These are phyloP conservation scores for Drosophila ustulata DNA, from an alignment of 2,888 invertebrate genomes.

Conservation along the genomic window DNA sequence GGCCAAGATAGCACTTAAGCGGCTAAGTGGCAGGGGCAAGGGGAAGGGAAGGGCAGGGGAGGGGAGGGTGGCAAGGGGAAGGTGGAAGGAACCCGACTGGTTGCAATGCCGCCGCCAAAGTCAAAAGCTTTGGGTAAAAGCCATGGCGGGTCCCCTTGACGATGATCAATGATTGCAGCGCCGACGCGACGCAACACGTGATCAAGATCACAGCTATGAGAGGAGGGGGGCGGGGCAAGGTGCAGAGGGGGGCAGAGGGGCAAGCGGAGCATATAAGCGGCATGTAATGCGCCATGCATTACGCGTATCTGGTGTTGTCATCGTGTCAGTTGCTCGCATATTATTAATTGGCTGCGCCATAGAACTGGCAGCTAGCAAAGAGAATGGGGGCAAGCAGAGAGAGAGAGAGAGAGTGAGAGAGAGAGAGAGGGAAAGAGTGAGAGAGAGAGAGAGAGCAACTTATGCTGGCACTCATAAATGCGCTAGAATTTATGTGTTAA, in stretches of 20 bases:
- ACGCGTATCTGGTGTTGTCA: constrained; percentile 78
- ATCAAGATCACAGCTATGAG: constrained; percentile 53
- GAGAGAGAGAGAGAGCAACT: not conserved
- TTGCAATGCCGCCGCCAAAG: constrained; percentile 58
- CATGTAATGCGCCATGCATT: constrained; percentile 78
- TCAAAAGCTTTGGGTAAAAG: constrained; percentile 50
- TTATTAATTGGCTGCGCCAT: constrained; percentile 72
- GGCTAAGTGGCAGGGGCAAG: not conserved
- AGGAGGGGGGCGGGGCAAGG: not conserved
- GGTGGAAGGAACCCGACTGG: not conserved
- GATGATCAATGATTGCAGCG: constrained; percentile 77
- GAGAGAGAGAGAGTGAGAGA: not conserved
- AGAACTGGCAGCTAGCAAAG: constrained; percentile 27
- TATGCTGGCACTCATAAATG: constrained; percentile 34
- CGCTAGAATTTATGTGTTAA: constrained; percentile 79
- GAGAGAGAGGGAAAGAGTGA: not conserved
- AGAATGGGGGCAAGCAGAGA: not conserved
- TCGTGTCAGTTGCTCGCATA: constrained; percentile 80
- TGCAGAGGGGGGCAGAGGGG: not conserved
- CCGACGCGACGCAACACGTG: constrained; percentile 54
- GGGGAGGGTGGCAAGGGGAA: not conserved
- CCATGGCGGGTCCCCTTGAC: constrained; percentile 55
- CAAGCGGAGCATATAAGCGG: constrained; percentile 31
- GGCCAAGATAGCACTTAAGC: constrained; percentile 11
- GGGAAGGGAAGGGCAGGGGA: not conserved